A percentile compares a stretch with the other conserved stretches of the same genome.
phyloP scores from a whole-genome alignment of 2,888 invertebrate species.

The Oasisia sp. region DNA sequence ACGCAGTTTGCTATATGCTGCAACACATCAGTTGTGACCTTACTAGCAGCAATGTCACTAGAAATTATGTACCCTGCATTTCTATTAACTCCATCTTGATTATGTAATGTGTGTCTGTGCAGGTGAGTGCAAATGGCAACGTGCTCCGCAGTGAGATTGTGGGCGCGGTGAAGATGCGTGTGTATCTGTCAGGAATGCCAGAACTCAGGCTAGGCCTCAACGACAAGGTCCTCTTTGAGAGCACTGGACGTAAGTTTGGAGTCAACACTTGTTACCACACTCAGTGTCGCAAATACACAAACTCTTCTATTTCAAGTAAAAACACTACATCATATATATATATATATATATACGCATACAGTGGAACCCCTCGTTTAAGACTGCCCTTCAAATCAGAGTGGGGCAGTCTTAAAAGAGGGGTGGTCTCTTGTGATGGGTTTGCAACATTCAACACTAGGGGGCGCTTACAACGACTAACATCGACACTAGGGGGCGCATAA shows the following conservation, averaged over 20 bases:
- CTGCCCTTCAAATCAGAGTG: too few relatives aligned
- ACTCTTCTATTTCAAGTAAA: too few relatives aligned
- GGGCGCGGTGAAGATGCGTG: conserved; percentile 98
- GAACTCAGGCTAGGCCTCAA: conserved; percentile 95
- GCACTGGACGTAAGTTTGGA: conserved; percentile 78
- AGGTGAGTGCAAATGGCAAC: conserved; percentile 89
- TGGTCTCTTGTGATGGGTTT: too few relatives aligned
- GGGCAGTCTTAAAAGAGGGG: too few relatives aligned
- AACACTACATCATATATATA: too few relatives aligned
- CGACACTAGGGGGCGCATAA: too few relatives aligned
- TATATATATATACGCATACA: too few relatives aligned
- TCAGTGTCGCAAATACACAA: neutral
- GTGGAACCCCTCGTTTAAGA: too few relatives aligned
- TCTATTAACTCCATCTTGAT: too few relatives aligned
- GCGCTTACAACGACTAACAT: too few relatives aligned
- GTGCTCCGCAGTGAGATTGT: conserved; percentile 97
- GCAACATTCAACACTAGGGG: too few relatives aligned
- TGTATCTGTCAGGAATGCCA: conserved; percentile 98
- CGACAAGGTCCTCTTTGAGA: conserved; percentile 96
- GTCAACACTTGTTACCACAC: neutral
- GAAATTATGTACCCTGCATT: neutral
- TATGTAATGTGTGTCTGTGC: conserved; percentile 14
- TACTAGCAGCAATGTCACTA: neutral
- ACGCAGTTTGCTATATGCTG: too few relatives aligned
- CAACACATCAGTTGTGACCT: neutral